phyloP scores from a whole-genome alignment of 2,888 invertebrate genomes.

The Epinotia brunnichana region DNA sequence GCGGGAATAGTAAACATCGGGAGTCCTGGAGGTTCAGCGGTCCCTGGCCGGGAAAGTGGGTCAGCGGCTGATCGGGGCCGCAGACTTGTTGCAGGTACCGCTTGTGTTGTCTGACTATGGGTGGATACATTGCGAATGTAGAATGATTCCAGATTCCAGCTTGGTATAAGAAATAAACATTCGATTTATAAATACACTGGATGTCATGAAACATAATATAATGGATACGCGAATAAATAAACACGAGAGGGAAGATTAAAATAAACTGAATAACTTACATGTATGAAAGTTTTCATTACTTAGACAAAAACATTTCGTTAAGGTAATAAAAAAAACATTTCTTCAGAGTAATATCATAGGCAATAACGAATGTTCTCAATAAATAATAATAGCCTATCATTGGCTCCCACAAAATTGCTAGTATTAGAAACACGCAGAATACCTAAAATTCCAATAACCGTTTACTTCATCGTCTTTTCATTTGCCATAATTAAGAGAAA shows the following conservation, averaged over 20 bases:
- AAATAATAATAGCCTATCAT: not conserved
- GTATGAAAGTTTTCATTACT: too few species aligned
- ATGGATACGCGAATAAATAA: too few species aligned
- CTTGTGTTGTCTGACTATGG: not conserved
- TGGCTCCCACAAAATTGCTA: not conserved
- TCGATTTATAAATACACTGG: too few species aligned
- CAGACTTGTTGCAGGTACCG: slow-evolving; percentile 26
- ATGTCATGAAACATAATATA: too few species aligned
- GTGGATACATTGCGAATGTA: not conserved
- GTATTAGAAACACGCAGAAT: not conserved
- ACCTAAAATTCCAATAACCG: not conserved
- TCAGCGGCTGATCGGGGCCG: slow-evolving; percentile 29
- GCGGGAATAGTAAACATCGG: slow-evolving; percentile 18
- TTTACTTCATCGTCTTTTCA: not conserved
- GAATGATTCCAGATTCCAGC: too few species aligned
- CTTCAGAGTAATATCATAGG: too few species aligned
- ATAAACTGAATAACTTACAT: too few species aligned
- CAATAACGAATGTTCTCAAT: too few species aligned
- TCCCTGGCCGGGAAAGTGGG: slow-evolving; percentile 29
- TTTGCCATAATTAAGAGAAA: not conserved
- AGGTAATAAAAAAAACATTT: too few species aligned
- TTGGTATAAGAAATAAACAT: too few species aligned
- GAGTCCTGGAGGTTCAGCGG: slow-evolving; percentile 28
- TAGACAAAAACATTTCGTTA: too few species aligned
- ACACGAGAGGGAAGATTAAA: too few species aligned